Evolutionary conservation across 2,113 vertebrate species (phyloP).

Genomic region (Pachyramphus minor): DNA sequence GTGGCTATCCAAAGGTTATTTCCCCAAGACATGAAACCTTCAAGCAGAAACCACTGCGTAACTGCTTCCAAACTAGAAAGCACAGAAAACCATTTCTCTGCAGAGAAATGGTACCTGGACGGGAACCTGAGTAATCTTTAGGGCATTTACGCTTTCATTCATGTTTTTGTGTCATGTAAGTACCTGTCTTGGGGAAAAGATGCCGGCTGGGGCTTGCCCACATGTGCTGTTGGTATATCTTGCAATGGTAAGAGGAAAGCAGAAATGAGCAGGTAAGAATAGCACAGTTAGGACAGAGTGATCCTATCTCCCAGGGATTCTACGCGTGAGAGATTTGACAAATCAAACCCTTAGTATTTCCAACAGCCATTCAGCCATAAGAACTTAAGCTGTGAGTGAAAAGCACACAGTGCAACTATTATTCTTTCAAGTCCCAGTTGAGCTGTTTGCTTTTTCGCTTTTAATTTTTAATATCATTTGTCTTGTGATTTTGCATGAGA

Average conservation of each 20-base stretch:
- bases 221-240: not conserved
- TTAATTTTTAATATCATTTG: conserved; percentile 41
- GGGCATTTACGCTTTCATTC: not conserved
- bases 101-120: not conserved
- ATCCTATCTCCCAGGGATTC: not conserved
- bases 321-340: not conserved
- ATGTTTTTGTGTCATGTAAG: not conserved
- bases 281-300: not conserved
- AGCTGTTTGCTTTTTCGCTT: conserved; percentile 31
- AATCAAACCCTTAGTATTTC: not conserved
- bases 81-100: not conserved
- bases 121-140: not conserved
- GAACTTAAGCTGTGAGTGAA: not conserved
- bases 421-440: not conserved
- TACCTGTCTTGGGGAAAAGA: not conserved
- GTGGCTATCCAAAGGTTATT: not conserved
- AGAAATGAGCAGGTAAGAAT: not conserved
- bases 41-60: not conserved
- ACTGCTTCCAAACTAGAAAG: not conserved
- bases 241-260: not conserved
- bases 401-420: not conserved
- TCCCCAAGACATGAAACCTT: not conserved
- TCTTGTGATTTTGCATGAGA: not conserved
- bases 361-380: not conserved
- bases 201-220: not conserved